Percentiles rank a stretch among this genome's conserved stretches.
Conservation (phyloP, 2,797 vertebrate species). For the Melanotaenia trifasciata region DNA sequence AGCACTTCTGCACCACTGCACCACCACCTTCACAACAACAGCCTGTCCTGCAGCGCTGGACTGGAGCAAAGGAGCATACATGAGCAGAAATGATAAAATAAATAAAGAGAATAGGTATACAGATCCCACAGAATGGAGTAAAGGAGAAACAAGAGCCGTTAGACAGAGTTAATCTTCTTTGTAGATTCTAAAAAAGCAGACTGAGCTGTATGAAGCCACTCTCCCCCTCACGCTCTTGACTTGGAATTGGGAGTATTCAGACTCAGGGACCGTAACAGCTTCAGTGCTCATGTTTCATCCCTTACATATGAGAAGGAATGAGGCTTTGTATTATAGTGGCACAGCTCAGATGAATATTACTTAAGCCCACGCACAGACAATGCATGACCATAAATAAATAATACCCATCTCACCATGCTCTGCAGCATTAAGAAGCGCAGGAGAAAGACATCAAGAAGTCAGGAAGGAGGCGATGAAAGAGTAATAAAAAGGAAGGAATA, state of each 20-base stretch:
- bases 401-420: constrained; percentile 61
- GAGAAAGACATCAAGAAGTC: constrained; percentile 51
- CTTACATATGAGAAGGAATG: constrained; percentile 62
- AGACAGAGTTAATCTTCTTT: constrained; percentile 43
- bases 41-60: constrained; percentile 58
- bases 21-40: constrained; percentile 31
- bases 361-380: constrained; percentile 75
- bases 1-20: constrained; percentile 46
- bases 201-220: constrained; percentile 36
- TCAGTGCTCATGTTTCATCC: constrained; percentile 61
- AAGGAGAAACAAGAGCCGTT: constrained; percentile 28
- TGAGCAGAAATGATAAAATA: constrained; percentile 28
- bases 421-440: constrained; percentile 45
- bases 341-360: constrained; percentile 72
- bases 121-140: constrained; percentile 19
- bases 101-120: background rate
- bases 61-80: constrained; percentile 18
- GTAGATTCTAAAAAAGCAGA: constrained; percentile 51
- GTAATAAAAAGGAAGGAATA: constrained; percentile 31
- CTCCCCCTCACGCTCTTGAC: constrained; percentile 5
- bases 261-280: constrained; percentile 49
- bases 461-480: constrained; percentile 35
- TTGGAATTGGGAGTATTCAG: constrained; percentile 42
- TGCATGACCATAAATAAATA: constrained; percentile 75
- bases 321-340: constrained; percentile 67